These are phyloP conservation scores for Tetragonisca angustula DNA, from an alignment of 2,888 invertebrate species.

Conservation along the genomic window DNA sequence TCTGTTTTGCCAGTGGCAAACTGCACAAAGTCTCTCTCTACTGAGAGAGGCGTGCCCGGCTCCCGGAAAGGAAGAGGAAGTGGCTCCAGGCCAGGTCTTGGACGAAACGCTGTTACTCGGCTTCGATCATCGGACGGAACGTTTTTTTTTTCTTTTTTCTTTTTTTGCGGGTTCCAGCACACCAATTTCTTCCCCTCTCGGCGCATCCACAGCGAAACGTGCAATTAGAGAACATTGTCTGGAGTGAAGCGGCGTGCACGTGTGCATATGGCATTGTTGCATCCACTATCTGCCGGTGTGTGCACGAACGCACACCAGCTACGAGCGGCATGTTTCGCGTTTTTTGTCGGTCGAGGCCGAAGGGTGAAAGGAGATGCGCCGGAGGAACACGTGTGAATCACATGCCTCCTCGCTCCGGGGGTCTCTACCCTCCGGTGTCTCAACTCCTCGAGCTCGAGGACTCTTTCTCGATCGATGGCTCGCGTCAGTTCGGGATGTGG, in stretches of 20 bases:
- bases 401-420: conserved; percentile 61
- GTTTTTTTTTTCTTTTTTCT: conserved; percentile 41
- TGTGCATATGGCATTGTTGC: conserved; percentile 50
- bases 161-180: conserved; percentile 33
- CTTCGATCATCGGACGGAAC: conserved; percentile 33
- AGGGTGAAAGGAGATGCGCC: conserved; percentile 42
- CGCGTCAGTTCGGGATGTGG: too few species aligned
- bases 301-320: conserved; percentile 12
- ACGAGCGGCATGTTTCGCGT: conserved; percentile 30
- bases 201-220: conserved; percentile 25
- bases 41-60: conserved; percentile 41
- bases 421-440: conserved; percentile 65
- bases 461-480: background rate
- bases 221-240: conserved; percentile 60
- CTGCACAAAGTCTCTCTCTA: background rate
- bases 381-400: conserved; percentile 58
- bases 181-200: conserved; percentile 22
- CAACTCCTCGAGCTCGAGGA: background rate
- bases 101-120: conserved; percentile 28
- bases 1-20: conserved; percentile 15
- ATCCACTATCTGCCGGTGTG: conserved; percentile 29
- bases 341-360: conserved; percentile 29
- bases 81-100: conserved; percentile 29
- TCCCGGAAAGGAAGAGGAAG: conserved; percentile 63
- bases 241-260: conserved; percentile 32